phyloP scores from a whole-genome alignment of 1,140 invertebrate genomes.

The Eubasilissa regina region DNA sequence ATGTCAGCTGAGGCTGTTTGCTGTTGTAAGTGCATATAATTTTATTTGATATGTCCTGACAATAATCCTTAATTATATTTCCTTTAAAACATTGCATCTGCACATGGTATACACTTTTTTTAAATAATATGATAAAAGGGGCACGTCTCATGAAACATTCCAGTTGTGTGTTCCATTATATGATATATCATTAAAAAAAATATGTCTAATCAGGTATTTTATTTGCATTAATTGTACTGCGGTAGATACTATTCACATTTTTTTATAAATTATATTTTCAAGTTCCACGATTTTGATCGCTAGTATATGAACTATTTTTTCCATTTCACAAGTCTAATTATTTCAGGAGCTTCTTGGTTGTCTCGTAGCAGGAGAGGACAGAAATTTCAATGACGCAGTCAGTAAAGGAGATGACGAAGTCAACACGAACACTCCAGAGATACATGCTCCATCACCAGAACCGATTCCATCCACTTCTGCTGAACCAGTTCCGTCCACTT shows the following conservation, averaged over 20 bases:
- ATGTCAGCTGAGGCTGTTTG: constrained; percentile 65
- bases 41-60: background rate
- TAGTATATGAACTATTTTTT: background rate
- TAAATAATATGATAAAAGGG: no score
- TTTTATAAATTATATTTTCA: no score
- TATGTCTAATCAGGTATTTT: no score
- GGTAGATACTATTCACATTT: no score
- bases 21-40: constrained; percentile 63
- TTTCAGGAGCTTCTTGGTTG: constrained; percentile 54
- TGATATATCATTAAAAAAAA: no score
- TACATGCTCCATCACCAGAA: background rate
- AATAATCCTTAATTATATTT: no score
- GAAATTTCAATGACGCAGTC: constrained; percentile 60
- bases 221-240: no score
- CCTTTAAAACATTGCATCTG: no score
- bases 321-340: background rate
- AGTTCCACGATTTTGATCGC: no score
- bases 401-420: constrained; percentile 63
- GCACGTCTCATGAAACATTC: no score
- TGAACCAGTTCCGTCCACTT: background rate
- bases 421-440: constrained; percentile 48
- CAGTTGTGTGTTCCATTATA: no score
- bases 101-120: no score
- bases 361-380: constrained; percentile 59
- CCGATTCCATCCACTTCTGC: constrained; percentile 3